Percentiles rank a stretch among this genome's conserved stretches.
Conservation (phyloP, 2,888 invertebrate species). For the Aleiodes alternator region DNA sequence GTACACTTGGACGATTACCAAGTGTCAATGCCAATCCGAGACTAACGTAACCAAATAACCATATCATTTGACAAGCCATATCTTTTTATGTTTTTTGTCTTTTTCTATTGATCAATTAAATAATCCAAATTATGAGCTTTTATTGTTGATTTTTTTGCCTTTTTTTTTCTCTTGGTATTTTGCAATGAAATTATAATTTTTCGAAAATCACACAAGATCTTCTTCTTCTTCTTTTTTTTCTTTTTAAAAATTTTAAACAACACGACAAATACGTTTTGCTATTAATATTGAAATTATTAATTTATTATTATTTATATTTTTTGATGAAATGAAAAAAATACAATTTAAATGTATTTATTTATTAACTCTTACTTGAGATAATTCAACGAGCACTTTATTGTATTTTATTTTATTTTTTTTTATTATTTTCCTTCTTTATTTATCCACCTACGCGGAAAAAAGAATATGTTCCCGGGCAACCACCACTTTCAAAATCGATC, state of each 20-base stretch:
- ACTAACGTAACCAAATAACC: conserved; percentile 71
- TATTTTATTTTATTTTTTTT: neutral
- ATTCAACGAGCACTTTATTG: conserved; percentile 7
- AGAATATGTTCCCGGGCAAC: conserved; percentile 29
- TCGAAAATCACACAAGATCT: conserved; percentile 18
- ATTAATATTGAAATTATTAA: neutral
- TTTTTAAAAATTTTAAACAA: neutral
- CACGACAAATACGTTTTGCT: neutral
- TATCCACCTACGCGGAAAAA: conserved; percentile 32
- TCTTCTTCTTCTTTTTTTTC: conserved; percentile 24
- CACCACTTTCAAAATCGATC: conserved; percentile 42
- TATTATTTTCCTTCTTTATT: conserved; percentile 10
- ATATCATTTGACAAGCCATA: conserved; percentile 72
- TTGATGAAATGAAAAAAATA: neutral
- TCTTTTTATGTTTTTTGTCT: conserved; percentile 38
- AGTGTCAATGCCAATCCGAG: conserved; percentile 70
- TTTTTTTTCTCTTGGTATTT: conserved; percentile 35
- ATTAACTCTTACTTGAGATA: too few species aligned
- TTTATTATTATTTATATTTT: neutral
- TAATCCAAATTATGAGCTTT: neutral
- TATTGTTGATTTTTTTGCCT: conserved; percentile 34
- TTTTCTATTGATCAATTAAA: conserved; percentile 18
- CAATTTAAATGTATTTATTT: too few species aligned
- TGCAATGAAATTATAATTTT: conserved; percentile 27
- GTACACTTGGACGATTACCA: conserved; percentile 63